These are phyloP conservation scores for Antheraea pernyi DNA, from an alignment of 1,140 invertebrate genomes.

Conservation along the genomic window DNA sequence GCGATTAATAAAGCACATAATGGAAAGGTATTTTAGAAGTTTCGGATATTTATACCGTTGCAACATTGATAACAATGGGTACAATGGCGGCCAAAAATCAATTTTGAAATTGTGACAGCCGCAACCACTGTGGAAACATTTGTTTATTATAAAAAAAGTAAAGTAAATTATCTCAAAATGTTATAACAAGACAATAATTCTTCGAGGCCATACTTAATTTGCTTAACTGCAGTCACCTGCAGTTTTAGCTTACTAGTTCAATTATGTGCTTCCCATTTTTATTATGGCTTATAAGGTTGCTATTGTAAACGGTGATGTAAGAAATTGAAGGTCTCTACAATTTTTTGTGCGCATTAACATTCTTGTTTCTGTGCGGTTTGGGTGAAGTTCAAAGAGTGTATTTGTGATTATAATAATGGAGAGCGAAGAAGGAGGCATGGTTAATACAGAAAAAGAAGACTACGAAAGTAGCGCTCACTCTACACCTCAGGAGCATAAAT, in stretches of 20 bases:
- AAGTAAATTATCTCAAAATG: background rate
- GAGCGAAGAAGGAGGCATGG: conserved; percentile 47
- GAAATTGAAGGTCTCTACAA: conserved; percentile 47
- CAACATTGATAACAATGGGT: conserved; percentile 2
- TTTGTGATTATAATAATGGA: conserved; percentile 48
- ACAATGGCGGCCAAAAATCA: conserved; percentile 72
- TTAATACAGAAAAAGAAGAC: conserved; percentile 63
- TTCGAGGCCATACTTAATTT: background rate
- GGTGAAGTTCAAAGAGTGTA: conserved; percentile 6
- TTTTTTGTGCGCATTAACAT: conserved; percentile 28
- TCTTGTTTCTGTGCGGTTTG: conserved; percentile 32
- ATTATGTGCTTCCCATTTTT: background rate
- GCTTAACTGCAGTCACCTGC: background rate
- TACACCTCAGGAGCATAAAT: conserved; percentile 68
- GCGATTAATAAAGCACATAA: too few relatives aligned
- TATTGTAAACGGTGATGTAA: conserved; percentile 67
- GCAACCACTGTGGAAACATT: conserved; percentile 6
- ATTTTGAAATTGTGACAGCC: conserved; percentile 69
- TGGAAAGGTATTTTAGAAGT: too few relatives aligned
- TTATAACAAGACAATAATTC: too few relatives aligned
- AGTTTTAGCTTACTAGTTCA: background rate
- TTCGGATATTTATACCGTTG: too few relatives aligned
- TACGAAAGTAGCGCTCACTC: conserved; percentile 66
- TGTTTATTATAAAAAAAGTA: background rate
- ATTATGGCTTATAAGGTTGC: background rate